Evolutionary conservation across 2,888 invertebrate species (phyloP), one percentile per base, ranked within the genome.

Genomic region (Cephus runcator): DNA sequence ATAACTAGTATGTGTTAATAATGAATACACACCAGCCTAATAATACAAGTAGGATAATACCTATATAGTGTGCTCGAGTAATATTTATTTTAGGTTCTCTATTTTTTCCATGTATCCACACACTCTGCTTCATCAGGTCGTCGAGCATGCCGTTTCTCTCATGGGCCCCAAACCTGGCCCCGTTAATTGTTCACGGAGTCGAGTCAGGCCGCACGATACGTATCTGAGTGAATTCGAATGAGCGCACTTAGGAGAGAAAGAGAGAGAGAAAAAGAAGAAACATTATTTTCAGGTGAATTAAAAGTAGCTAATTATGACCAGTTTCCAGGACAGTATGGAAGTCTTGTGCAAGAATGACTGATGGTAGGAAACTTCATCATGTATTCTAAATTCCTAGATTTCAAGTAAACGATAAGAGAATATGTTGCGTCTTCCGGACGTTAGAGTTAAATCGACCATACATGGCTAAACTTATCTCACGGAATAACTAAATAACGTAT

Each of bases 131-230:
- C 56, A 56, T 56, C 56, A 56, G 56, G 56, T 23, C 56, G 23
- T 23, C 9, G 56, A 23, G 56, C 23, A 56, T 56, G 56, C 23
- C 23, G 23, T 56, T 81, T 83, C 82, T 84, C 81, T 80, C 80
- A 35, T 69, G 82, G 82, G 82, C 83, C 81, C 81, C 80, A 85
- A 85, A 84, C 82, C 80, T 82, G 86, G 82, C 83, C 86, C 83
- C 85, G 87, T 88, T 88, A 87, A 88, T 88, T 86, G 87, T 86
- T 88, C 86, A 84, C 83, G 82, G 82, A 73, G 79, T 78, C 82
- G 85, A 85, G 82, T 83, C 85, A 81, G 83, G 82, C 80, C 82
- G 75, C 56, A 23, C 81, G 88, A 88, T 88, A 80, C 80, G 81
- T 88, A 88, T 88, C 88, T 86, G 71, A 71, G 80, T 79, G 80